phyloP scores from a whole-genome alignment of 2,797 vertebrate genomes.

The Labeo calbasu region DNA sequence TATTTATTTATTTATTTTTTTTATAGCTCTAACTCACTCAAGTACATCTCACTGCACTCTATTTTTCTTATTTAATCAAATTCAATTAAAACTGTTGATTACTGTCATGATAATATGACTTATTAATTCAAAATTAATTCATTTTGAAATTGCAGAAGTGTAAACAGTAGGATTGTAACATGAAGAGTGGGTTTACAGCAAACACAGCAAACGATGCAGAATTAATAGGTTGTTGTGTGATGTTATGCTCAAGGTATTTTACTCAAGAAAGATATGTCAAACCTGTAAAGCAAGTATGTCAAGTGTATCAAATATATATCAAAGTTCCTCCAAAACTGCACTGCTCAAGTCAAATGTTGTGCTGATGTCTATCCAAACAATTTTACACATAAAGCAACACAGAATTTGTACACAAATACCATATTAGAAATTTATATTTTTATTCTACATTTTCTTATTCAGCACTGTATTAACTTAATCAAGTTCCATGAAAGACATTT shows the following conservation, averaged over 20 bases:
- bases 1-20: not conserved
- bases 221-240: not conserved
- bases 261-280: not conserved
- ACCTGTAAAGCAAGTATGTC: constrained; percentile 20
- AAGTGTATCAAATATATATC: not conserved
- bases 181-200: not conserved
- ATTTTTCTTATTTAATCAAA: not conserved
- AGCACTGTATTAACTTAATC: too few relatives aligned
- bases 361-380: not conserved
- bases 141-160: not conserved
- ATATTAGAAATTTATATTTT: not conserved
- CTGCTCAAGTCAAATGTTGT: not conserved
- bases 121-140: not conserved
- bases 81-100: not conserved
- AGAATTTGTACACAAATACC: not conserved
- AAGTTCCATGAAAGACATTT: too few relatives aligned
- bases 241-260: not conserved
- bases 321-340: not conserved
- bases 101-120: not conserved
- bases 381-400: not conserved
- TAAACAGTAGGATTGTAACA: not conserved
- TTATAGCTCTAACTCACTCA: not conserved
- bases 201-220: too few relatives aligned
- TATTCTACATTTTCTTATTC: too few relatives aligned
- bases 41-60: not conserved